Conservation (phyloP, 2,113 vertebrate species). For the Pyrgilauda ruficollis region DNA sequence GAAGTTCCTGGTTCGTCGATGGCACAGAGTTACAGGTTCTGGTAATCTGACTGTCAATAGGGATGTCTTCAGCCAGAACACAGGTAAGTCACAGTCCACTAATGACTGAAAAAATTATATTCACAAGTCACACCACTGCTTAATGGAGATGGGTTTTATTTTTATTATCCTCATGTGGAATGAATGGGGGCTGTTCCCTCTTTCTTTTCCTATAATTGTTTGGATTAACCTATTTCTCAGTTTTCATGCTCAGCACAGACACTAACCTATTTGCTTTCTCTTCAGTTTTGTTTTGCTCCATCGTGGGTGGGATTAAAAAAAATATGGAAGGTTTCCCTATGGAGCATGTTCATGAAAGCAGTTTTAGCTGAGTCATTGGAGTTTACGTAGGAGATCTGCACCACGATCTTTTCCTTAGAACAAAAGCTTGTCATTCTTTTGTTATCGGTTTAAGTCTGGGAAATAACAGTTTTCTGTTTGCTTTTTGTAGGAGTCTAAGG, state of each 20-base stretch:
- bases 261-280: neutral
- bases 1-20: slow-evolving; percentile 92
- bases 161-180: neutral
- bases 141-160: neutral
- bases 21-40: slow-evolving; percentile 85
- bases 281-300: neutral
- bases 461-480: neutral
- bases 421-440: neutral
- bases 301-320: neutral
- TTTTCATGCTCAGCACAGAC: neutral
- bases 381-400: neutral
- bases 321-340: neutral
- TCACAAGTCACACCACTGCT: neutral
- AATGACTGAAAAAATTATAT: neutral
- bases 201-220: neutral
- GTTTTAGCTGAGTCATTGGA: fast-evolving
- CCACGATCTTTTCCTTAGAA: neutral
- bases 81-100: slow-evolving; percentile 68
- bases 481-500: neutral
- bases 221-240: neutral
- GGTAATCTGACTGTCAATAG: slow-evolving; percentile 72
- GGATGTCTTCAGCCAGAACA: slow-evolving; percentile 79
- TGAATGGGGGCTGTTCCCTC: neutral
- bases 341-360: neutral
- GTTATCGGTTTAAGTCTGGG: neutral